phyloP scores from a whole-genome alignment of 2,888 invertebrate species.

The Pinctada fucata region DNA sequence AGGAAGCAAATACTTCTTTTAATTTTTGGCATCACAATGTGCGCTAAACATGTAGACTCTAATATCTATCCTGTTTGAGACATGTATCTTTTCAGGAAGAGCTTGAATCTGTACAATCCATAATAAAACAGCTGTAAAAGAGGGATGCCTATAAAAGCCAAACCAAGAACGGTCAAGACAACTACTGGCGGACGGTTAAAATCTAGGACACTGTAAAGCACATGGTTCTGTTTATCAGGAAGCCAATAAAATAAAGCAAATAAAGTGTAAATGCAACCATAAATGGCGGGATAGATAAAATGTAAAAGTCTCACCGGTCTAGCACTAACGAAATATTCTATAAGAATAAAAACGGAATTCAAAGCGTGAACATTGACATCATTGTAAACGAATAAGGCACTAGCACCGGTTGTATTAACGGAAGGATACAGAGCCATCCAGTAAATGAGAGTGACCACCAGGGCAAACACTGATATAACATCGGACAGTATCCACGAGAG shows the following conservation, averaged over 20 bases:
- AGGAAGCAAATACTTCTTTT: no score
- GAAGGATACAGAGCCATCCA: constrained; percentile 61
- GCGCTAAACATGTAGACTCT: no score
- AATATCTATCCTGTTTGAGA: no score
- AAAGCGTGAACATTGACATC: constrained; percentile 65
- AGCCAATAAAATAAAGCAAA: constrained; percentile 68
- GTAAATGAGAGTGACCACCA: constrained; percentile 67
- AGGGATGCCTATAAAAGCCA: constrained; percentile 51
- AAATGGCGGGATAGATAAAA: constrained; percentile 57
- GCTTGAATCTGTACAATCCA: constrained; percentile 51
- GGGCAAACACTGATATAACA: constrained; percentile 52
- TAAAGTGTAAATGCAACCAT: constrained; percentile 54
- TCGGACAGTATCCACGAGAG: constrained; percentile 64
- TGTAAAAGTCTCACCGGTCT: constrained; percentile 65
- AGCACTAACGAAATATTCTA: constrained; percentile 58
- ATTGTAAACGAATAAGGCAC: constrained; percentile 26
- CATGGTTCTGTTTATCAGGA: constrained; percentile 59
- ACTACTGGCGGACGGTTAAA: constrained; percentile 67
- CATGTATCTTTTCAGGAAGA: neutral
- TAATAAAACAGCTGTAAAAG: constrained; percentile 57
- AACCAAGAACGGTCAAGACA: constrained; percentile 37
- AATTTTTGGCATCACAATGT: no score
- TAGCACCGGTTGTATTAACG: constrained; percentile 27
- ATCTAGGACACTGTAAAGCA: constrained; percentile 71
- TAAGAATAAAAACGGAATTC: constrained; percentile 58